These are phyloP conservation scores for Drosophila leonis DNA, from an alignment of 2,888 invertebrate species.

Conservation along the genomic window DNA sequence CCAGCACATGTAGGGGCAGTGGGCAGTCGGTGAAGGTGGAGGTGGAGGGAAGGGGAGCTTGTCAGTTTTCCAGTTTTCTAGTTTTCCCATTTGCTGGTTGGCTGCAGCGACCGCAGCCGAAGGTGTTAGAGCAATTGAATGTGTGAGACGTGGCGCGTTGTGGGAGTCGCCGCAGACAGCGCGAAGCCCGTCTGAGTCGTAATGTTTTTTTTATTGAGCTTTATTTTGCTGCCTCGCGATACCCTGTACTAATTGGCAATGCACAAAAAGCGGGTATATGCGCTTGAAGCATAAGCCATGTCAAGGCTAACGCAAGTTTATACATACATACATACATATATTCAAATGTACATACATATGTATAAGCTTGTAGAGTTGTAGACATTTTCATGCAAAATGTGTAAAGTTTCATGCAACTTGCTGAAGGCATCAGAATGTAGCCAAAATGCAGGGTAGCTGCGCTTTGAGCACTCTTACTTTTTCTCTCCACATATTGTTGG, in stretches of 20 bases:
- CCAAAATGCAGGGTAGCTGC: neutral
- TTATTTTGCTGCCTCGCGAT: conserved; percentile 6
- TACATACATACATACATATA: neutral
- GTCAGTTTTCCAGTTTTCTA: conserved; percentile 24
- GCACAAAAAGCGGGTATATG: neutral
- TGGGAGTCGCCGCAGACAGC: conserved; percentile 19
- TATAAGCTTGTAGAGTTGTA: neutral
- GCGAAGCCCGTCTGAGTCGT: conserved; percentile 15
- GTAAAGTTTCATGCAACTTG: neutral
- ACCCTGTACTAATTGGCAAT: neutral
- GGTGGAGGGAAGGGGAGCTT: neutral
- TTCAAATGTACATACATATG: too few relatives aligned
- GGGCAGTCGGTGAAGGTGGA: too few relatives aligned
- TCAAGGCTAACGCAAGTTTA: too few relatives aligned
- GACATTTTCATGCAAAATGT: neutral
- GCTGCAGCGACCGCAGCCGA: conserved; percentile 28
- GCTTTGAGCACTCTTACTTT: conserved; percentile 8
- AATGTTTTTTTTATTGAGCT: conserved; percentile 10
- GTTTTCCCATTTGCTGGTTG: conserved; percentile 2
- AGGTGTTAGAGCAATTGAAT: conserved; percentile 51
- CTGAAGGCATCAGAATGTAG: neutral
- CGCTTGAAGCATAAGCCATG: neutral
- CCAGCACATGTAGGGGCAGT: conserved; percentile 7
- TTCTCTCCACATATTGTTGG: conserved; percentile 6
- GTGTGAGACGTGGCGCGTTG: conserved; percentile 18